Conservation (phyloP, 2,888 invertebrate species). For the Macrosiphum euphorbiae region DNA sequence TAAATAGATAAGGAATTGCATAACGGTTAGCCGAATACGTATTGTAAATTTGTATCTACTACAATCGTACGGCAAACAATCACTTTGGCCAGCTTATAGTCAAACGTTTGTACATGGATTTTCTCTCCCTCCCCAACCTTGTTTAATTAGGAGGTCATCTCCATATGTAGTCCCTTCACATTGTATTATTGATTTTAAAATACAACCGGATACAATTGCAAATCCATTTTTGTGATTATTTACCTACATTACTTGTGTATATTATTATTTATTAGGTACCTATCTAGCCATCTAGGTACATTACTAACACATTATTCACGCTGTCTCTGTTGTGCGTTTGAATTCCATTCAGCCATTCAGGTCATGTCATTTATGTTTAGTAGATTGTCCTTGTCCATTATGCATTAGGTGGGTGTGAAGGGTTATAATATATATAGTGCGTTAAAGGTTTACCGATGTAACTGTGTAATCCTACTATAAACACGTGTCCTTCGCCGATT, state of each 20-base stretch:
- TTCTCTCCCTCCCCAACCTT: too few relatives aligned
- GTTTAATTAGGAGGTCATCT: too few relatives aligned
- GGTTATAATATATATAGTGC: background rate
- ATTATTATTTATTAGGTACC: background rate
- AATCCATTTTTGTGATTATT: background rate
- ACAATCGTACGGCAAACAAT: too few relatives aligned
- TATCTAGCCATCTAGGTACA: background rate
- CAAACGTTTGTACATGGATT: too few relatives aligned
- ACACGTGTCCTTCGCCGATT: conserved; percentile 57
- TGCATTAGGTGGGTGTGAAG: conserved; percentile 16
- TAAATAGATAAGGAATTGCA: too few relatives aligned
- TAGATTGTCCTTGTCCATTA: conserved; percentile 49
- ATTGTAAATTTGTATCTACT: too few relatives aligned
- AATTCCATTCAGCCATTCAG: conserved; percentile 13
- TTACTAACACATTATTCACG: background rate
- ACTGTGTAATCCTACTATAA: conserved; percentile 59
- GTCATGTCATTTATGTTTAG: conserved; percentile 24
- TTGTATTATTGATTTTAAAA: background rate
- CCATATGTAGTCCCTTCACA: background rate
- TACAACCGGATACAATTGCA: background rate
- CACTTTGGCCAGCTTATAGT: too few relatives aligned
- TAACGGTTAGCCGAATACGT: too few relatives aligned
- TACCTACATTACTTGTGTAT: background rate
- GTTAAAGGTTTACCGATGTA: conserved; percentile 62
- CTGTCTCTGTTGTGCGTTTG: background rate